phyloP scores from a whole-genome alignment of 2,797 vertebrate species.

The Glyptemys insculpta region DNA sequence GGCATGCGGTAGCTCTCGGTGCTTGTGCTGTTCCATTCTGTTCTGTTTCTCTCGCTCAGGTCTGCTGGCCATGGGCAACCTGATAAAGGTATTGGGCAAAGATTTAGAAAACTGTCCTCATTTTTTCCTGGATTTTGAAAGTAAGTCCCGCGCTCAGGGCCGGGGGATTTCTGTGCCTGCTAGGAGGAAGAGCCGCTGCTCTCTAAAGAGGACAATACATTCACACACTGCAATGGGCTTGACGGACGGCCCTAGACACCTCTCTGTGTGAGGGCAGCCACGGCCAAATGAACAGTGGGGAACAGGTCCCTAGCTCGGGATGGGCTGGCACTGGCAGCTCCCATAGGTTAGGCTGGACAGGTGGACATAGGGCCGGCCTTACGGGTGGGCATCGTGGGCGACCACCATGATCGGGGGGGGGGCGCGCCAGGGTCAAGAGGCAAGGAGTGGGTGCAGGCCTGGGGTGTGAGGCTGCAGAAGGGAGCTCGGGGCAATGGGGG shows the following conservation, averaged over 20 bases:
- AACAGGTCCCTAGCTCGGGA: not conserved
- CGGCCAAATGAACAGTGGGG: not conserved
- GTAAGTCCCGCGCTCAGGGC: conserved; percentile 87
- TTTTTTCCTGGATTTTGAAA: conserved; percentile 99
- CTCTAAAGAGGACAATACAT: not conserved
- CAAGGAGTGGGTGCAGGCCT: no score
- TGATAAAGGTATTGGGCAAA: conserved; percentile 99
- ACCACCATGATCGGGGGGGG: no score
- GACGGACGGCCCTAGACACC: not conserved
- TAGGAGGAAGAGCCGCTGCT: conserved; percentile 12
- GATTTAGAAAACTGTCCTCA: conserved; percentile 99
- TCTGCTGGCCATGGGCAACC: conserved; percentile 96
- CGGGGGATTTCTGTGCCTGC: conserved; percentile 49
- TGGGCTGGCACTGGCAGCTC: not conserved
- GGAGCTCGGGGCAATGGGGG: no score
- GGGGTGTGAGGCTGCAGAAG: no score
- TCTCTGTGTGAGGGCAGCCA: not conserved
- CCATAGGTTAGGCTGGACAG: not conserved
- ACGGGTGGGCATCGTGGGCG: no score
- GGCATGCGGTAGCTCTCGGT: rapidly evolving
- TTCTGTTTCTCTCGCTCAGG: conserved; percentile 89
- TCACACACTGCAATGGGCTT: not conserved
- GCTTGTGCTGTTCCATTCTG: conserved; percentile 74
- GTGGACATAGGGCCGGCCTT: not conserved
- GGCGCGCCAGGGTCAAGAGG: no score